Evolutionary conservation across 2,797 vertebrate genomes (phyloP).

Genomic region (Danio jaintianensis): DNA sequence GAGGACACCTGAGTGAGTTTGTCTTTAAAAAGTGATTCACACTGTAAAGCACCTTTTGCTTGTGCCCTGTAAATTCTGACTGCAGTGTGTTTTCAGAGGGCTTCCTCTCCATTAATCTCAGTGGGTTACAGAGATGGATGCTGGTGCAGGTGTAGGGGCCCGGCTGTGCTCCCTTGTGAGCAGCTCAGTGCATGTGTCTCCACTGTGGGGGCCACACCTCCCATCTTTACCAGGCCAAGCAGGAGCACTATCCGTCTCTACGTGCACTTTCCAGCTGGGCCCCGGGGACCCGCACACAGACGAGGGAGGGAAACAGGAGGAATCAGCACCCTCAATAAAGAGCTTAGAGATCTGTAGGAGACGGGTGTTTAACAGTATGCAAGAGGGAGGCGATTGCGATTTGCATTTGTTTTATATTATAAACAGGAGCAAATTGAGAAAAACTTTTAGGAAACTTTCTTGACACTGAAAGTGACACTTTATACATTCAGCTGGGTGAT

Average conservation of each 20-base stretch:
- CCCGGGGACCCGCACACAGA: conserved; percentile 5
- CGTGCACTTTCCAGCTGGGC: conserved; percentile 57
- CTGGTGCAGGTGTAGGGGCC: conserved; percentile 71
- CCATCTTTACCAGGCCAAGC: conserved; percentile 82
- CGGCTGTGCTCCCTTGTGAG: conserved; percentile 73
- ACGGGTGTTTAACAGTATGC: conserved; percentile 23
- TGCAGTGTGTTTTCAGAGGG: conserved; percentile 67
- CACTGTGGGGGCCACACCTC: conserved; percentile 73
- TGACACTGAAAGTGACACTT: background rate
- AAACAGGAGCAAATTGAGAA: too few relatives aligned
- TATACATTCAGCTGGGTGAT: background rate
- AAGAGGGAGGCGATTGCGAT: background rate
- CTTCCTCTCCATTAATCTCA: conserved; percentile 78
- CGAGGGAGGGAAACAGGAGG: background rate
- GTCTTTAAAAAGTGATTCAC: conserved; percentile 36
- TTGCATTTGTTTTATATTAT: background rate
- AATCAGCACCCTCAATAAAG: conserved; percentile 34
- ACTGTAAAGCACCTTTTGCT: conserved; percentile 30
- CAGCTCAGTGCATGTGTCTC: conserved; percentile 75
- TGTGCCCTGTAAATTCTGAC: conserved; percentile 17
- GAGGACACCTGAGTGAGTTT: conserved; percentile 17
- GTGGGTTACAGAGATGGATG: conserved; percentile 80
- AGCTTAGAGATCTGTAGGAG: background rate
- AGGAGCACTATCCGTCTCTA: conserved; percentile 74
- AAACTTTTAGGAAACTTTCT: too few relatives aligned